phyloP scores from a whole-genome alignment of 2,797 vertebrate genomes.

The Morelia viridis region DNA sequence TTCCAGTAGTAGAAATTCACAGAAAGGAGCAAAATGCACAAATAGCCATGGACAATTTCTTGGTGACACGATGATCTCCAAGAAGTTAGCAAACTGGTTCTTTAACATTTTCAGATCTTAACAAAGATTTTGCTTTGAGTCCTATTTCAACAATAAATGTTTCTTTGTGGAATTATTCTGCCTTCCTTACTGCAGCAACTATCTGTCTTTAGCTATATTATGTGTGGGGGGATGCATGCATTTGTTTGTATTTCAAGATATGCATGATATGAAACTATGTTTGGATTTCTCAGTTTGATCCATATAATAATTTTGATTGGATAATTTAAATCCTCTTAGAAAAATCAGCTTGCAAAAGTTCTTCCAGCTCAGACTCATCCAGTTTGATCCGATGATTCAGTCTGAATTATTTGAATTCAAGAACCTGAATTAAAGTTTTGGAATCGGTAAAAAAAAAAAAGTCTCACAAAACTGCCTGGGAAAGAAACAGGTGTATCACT shows the following conservation, averaged over 20 bases:
- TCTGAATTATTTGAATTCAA: not conserved
- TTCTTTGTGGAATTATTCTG: not conserved
- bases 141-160: not conserved
- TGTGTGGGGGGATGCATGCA: not conserved
- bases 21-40: not conserved
- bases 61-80: not conserved
- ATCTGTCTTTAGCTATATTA: not conserved
- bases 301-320: not conserved
- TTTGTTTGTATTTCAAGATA: not conserved
- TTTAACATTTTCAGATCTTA: not conserved
- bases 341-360: not conserved
- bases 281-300: not conserved
- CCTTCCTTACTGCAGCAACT: not conserved
- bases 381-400: too few species aligned
- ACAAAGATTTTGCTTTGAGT: not conserved
- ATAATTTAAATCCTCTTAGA: not conserved
- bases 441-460: not conserved
- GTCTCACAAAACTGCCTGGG: not conserved
- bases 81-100: not conserved
- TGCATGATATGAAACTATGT: not conserved
- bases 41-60: not conserved
- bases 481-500: not conserved
- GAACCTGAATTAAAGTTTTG: not conserved
- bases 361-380: not conserved
- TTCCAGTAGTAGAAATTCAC: not conserved